These are phyloP conservation scores for Hycleus cichorii DNA, from an alignment of 1,140 invertebrate genomes.

Conservation along the genomic window DNA sequence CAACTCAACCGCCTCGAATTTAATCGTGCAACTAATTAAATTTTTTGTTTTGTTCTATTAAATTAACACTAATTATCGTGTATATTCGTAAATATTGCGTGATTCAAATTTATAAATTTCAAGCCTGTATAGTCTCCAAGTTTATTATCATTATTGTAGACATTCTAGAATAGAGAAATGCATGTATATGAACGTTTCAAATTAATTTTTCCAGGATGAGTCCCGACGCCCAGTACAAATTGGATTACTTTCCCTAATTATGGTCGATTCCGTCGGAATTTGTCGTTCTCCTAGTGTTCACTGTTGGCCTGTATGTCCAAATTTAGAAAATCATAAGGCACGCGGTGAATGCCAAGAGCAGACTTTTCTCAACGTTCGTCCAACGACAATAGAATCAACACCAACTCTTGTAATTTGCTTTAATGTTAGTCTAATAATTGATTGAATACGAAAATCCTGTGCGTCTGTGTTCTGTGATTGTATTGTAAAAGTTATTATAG, in stretches of 20 bases:
- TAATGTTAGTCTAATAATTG: not conserved
- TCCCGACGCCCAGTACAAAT: not conserved
- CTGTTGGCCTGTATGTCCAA: constrained; percentile 77
- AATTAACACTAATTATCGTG: not conserved
- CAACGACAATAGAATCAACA: no score
- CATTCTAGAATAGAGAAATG: no score
- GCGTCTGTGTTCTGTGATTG: not conserved
- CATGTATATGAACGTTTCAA: not conserved
- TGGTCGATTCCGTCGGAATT: constrained; percentile 9
- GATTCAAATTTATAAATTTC: constrained; percentile 9
- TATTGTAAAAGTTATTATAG: constrained; percentile 5
- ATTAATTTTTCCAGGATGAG: not conserved
- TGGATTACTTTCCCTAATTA: no score
- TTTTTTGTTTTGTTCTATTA: no score
- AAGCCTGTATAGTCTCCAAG: no score
- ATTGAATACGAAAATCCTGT: not conserved
- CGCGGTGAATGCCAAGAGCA: constrained; percentile 95
- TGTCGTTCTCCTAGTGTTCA: constrained; percentile 75
- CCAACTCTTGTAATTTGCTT: no score
- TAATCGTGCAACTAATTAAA: no score
- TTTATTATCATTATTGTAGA: no score
- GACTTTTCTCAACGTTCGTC: constrained; percentile 51
- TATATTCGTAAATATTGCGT: constrained; percentile 3
- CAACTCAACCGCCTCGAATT: no score
- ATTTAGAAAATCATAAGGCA: constrained; percentile 77